Percentiles rank a stretch among this genome's conserved stretches.
These are phyloP conservation scores for Frieseomelitta varia DNA, from an alignment of 1,140 invertebrate genomes.

Conservation along the genomic window DNA sequence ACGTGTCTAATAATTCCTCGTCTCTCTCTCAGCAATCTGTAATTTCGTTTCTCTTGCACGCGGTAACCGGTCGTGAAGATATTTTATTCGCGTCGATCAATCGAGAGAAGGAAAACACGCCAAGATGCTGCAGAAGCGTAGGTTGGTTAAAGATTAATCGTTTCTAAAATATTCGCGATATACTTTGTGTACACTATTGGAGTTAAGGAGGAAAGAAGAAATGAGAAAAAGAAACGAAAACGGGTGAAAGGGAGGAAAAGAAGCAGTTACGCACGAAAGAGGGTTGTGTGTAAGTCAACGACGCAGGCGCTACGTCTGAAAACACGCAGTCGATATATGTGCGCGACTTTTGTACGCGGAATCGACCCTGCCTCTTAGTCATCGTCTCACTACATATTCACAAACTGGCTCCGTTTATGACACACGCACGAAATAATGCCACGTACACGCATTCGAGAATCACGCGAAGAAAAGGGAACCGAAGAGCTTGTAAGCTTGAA, in stretches of 20 bases:
- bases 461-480: neutral
- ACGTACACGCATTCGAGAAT: neutral
- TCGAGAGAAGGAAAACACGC: too few species aligned
- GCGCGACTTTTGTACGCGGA: constrained; percentile 49
- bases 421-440: constrained; percentile 31
- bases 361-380: constrained; percentile 43
- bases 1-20: too few species aligned
- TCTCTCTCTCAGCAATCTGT: too few species aligned
- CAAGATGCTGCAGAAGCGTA: too few species aligned
- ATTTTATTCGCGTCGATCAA: too few species aligned
- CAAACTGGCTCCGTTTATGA: constrained; percentile 20
- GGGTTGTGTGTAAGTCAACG: neutral
- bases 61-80: too few species aligned
- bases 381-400: constrained; percentile 51
- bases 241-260: constrained; percentile 11
- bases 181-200: too few species aligned
- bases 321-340: constrained; percentile 55
- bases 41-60: too few species aligned
- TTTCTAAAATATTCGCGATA: neutral
- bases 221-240: neutral
- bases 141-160: neutral
- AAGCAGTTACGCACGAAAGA: constrained; percentile 8
- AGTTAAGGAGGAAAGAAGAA: too few species aligned
- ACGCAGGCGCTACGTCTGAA: constrained; percentile 57
- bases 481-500: too few species aligned